phyloP scores from a whole-genome alignment of 53 echinoderm and acorn worm species.

The Apostichopus leukothele region DNA sequence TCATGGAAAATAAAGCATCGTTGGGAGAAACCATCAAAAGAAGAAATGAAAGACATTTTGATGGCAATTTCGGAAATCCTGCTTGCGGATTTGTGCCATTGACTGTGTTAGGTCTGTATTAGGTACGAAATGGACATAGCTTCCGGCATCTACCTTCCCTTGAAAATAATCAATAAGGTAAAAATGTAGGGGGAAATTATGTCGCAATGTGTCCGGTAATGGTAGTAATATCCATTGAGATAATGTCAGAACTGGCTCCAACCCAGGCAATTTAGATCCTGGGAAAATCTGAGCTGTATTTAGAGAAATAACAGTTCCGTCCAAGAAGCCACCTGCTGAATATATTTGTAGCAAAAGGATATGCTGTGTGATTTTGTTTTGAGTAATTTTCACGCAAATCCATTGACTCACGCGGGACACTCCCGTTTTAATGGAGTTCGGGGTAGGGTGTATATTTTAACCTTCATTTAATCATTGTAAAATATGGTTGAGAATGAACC shows the following conservation, averaged over 20 bases:
- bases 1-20: too few species aligned
- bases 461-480: too few species aligned
- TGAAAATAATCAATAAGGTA: background rate
- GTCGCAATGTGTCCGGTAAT: background rate
- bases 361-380: too few species aligned
- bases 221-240: background rate
- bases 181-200: background rate
- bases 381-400: too few species aligned
- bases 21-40: background rate
- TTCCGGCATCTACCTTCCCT: slow-evolving; percentile 25
- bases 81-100: slow-evolving; percentile 12
- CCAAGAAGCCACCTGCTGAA: too few species aligned
- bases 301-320: too few species aligned
- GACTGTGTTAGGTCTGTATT: background rate
- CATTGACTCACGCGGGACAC: too few species aligned
- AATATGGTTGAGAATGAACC: too few species aligned
- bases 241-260: background rate
- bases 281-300: too few species aligned
- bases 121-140: slow-evolving; percentile 16
- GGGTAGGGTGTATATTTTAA: too few species aligned
- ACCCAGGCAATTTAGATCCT: background rate
- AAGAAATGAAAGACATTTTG: background rate
- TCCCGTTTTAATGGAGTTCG: too few species aligned
- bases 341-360: too few species aligned
- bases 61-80: slow-evolving; percentile 38